Base-by-base conservation (phyloP, 2,888 invertebrate species). In the Onchidella celtica region DNA sequence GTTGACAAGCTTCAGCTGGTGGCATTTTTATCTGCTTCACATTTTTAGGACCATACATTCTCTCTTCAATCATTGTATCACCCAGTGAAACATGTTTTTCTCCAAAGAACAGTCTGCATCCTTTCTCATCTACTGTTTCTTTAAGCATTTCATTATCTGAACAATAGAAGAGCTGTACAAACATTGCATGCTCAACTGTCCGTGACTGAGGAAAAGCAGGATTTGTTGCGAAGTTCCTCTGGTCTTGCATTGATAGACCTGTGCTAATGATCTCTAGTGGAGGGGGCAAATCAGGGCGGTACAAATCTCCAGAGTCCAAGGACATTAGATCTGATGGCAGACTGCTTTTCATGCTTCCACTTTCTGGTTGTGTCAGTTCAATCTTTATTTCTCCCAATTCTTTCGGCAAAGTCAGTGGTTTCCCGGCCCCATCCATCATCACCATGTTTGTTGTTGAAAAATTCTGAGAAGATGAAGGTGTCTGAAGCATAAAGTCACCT, bases 281-380 rank as follows among this genome's bases (percentile, higher is more conserved):
- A 47, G 47, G 6, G 47, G 6, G 47, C 9, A 47, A 17, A 47
- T 17, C 47, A 11, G 47, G 17, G 17, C 17, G 17, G 27, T 68
- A 77, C 0, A 77, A 59, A 36, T 77, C 77, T 38, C n/a, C 55
- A 32, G 55, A 68, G 21, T 77, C 68, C 21, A 77, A 32, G 32
- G 77, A 77, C 57, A 55, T 77, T 27, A 77, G 27, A 17, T 77
- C 77, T 24, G 77, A 66, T n/a, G 77, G 77, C 2, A 77, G 24
- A 36, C 68, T 68, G 9, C 14, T 3, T 34, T 73, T 73, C 24
- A 73, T 59, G n/a, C 55, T 70, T 0, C 29, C 40, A 72, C 17
- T 57, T 14, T 29, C 61, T 21, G 36, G 1, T 17, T 73, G 73
- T 6, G 9, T 47, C 6, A 17, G 6, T 11, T 47, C 47, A 47